These are phyloP conservation scores for Diadromus collaris DNA, from an alignment of 2,888 invertebrate genomes.

Conservation along the genomic window DNA sequence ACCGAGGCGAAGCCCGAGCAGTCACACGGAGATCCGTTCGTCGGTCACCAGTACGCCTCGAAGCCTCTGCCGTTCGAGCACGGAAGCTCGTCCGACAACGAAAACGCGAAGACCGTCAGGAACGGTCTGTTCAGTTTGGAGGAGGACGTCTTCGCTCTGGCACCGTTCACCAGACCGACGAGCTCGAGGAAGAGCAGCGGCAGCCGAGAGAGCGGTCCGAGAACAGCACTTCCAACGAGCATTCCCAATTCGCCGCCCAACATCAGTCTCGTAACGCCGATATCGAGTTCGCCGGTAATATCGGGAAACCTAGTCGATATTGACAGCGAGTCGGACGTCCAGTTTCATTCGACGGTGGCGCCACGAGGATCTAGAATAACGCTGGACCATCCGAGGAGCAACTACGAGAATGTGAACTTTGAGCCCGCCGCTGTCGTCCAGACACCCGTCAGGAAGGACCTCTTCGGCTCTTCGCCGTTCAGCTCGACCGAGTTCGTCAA, in stretches of 20 bases:
- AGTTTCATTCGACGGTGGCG: neutral
- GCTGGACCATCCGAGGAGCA: constrained; percentile 38
- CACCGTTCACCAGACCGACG: constrained; percentile 82
- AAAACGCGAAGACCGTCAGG: constrained; percentile 54
- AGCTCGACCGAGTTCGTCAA: constrained; percentile 74
- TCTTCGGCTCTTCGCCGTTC: constrained; percentile 79
- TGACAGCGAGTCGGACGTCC: constrained; percentile 50
- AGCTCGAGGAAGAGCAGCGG: constrained; percentile 71
- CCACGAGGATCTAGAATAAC: constrained; percentile 21
- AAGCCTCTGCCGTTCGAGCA: constrained; percentile 85
- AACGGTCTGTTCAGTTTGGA: constrained; percentile 73
- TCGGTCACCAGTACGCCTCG: constrained; percentile 87
- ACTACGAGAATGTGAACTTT: constrained; percentile 65
- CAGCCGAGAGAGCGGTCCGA: constrained; percentile 62
- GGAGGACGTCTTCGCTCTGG: constrained; percentile 86
- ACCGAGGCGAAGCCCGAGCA: constrained; percentile 81
- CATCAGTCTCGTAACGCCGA: constrained; percentile 63
- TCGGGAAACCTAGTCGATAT: constrained; percentile 69
- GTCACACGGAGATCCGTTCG: constrained; percentile 82
- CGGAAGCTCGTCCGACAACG: constrained; percentile 69
- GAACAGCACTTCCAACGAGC: constrained; percentile 39
- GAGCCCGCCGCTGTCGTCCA: constrained; percentile 19
- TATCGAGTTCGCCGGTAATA: constrained; percentile 68
- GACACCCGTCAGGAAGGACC: constrained; percentile 72
- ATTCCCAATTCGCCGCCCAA: constrained; percentile 65